Evolutionary conservation across 2,888 invertebrate genomes (phyloP), one percentile per base, ranked within the genome.

Genomic region (Mycogona germanica): DNA sequence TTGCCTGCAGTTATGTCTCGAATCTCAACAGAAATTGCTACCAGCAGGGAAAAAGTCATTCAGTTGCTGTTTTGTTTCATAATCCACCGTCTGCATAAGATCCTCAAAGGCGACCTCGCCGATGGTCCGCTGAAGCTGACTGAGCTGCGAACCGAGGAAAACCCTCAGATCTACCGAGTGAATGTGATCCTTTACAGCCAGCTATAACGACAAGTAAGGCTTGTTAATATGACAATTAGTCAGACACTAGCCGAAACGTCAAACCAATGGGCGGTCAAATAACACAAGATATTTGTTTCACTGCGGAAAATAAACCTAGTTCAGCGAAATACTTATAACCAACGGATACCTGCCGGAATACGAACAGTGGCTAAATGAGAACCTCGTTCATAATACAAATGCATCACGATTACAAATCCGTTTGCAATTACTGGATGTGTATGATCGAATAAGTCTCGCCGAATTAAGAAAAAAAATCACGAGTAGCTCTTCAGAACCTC

Each of bases 91-190:
- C 52, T 78, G 78, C 64, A 88, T 71, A 51, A 91, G 72, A 55
- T 81, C 80, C 55, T 83, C 78, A 67, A 86, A 92, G 9, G 79
- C 78, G 45, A 76, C 76, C n/a, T 76, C 74, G 1, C 89, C 89
- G n/a, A 87, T 72, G 67, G 83, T 80, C 56, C 75, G 75, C 64
- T 82, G 81, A 57, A 91, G 71, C 19, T 79, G 77, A 59, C 76
- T 75, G 60, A 87, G 68, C 81, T 87, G 73, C 17, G 65, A 62
- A 23, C 66, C 62, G 35, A 72, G 64, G 59, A 66, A 70, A 30
- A 68, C 68, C 57, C 69, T 66, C 51, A 92, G 73, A 56, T 82
- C 82, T 41, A 87, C 79, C 51, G 78, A 80, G 66, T 86, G 82
- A 21, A 92, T 84, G 30, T 87, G 87, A 72, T 93, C 91, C 51